These are phyloP conservation scores for Episyrphus balteatus DNA, from an alignment of 1,140 invertebrate genomes.

Conservation along the genomic window DNA sequence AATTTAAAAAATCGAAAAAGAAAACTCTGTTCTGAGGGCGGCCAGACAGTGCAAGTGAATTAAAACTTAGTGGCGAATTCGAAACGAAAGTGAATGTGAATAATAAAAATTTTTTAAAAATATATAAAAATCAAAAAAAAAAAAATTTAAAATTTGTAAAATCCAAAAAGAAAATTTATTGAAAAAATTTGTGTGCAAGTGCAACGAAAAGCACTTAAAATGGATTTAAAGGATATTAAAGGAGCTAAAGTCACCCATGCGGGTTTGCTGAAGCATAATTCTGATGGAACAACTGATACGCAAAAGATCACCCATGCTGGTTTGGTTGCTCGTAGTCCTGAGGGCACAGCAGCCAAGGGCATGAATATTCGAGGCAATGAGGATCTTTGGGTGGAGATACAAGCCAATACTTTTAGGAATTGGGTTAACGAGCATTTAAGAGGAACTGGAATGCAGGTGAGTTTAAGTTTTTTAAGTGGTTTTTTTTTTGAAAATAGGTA, in stretches of 20 bases:
- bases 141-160: not conserved
- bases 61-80: no score
- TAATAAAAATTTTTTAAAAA: not conserved
- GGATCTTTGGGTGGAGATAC: constrained; percentile 92
- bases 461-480: constrained; percentile 1
- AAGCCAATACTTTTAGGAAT: constrained; percentile 93
- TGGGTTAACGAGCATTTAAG: constrained; percentile 95
- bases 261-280: constrained; percentile 33
- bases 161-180: constrained; percentile 2
- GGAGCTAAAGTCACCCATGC: constrained; percentile 37
- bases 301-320: constrained; percentile 52
- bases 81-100: not conserved
- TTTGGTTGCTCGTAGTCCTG: constrained; percentile 73
- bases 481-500: no score
- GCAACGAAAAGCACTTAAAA: constrained; percentile 7
- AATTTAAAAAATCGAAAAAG: no score
- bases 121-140: constrained; percentile 1
- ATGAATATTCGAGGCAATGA: constrained; percentile 91
- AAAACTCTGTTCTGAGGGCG: no score
- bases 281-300: constrained; percentile 33
- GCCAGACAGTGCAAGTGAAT: no score
- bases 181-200: not conserved
- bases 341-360: constrained; percentile 80
- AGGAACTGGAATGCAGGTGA: constrained; percentile 50
- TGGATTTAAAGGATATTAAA: constrained; percentile 37